Percentiles rank a stretch among this genome's conserved stretches.
These are phyloP conservation scores for Acanthopagrus latus DNA, from an alignment of 2,797 vertebrate species.

Conservation along the genomic window DNA sequence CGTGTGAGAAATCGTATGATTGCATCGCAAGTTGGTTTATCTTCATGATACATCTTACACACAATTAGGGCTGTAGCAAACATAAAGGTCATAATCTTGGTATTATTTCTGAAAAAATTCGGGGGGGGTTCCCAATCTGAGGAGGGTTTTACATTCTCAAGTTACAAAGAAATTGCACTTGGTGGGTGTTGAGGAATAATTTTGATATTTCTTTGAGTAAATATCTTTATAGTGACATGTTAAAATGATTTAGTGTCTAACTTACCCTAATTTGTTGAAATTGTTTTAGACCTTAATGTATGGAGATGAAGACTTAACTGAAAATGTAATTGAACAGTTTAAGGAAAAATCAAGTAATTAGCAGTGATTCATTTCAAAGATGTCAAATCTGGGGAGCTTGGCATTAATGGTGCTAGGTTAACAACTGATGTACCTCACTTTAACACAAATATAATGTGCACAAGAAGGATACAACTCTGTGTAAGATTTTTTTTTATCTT, in stretches of 20 bases:
- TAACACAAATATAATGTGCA: neutral
- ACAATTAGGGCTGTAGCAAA: neutral
- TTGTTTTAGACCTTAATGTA: neutral
- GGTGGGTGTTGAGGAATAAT: constrained; percentile 12
- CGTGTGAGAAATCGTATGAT: constrained; percentile 19
- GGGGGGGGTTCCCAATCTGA: neutral
- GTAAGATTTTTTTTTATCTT: neutral
- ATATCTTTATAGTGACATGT: neutral
- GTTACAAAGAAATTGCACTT: neutral
- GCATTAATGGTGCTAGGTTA: neutral
- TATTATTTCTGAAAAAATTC: neutral
- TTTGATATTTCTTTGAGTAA: neutral
- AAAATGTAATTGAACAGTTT: constrained; percentile 8
- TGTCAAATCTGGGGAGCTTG: neutral
- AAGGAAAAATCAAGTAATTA: too few species aligned
- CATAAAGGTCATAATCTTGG: neutral
- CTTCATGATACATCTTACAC: constrained; percentile 19
- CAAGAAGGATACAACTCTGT: neutral
- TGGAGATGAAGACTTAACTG: neutral
- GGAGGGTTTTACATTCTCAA: neutral
- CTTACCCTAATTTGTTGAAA: constrained; percentile 4
- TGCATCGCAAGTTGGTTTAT: constrained; percentile 16
- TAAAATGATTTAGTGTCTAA: neutral
- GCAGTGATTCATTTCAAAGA: too few species aligned
- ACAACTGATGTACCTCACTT: constrained; percentile 40